Percentiles rank a stretch among this genome's conserved stretches.
phyloP scores from a whole-genome alignment of 2,888 invertebrate genomes.

The Hirtodrosophila histrioides region DNA sequence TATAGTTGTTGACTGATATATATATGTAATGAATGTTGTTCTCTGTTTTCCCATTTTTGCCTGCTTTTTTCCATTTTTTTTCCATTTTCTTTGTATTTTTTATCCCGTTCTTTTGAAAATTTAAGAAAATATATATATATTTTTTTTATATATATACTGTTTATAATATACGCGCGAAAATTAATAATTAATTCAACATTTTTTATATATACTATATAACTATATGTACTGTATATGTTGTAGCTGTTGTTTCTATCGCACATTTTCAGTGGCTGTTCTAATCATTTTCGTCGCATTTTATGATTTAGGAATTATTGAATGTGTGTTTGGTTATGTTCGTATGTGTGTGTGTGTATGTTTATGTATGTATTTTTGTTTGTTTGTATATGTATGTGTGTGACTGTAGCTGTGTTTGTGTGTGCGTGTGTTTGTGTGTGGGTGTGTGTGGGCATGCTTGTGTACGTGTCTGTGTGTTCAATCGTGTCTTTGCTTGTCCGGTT shows the following conservation, averaged over 20 bases:
- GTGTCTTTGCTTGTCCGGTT: conserved; percentile 5
- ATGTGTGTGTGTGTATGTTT: conserved; percentile 8
- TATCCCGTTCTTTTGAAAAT: conserved; percentile 53
- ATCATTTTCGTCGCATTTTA: conserved; percentile 33
- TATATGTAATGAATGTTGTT: conserved; percentile 16
- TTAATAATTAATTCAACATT: conserved; percentile 78
- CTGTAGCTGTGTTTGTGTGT: conserved; percentile 1
- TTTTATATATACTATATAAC: conserved; percentile 74
- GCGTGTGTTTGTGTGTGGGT: not conserved
- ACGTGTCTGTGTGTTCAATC: conserved; percentile 2
- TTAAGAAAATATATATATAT: conserved; percentile 60
- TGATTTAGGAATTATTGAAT: conserved; percentile 35
- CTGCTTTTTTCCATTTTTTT: conserved; percentile 8
- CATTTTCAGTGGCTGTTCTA: conserved; percentile 50
- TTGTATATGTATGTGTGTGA: conserved; percentile 9
- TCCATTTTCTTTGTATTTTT: conserved; percentile 16
- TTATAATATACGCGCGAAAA: conserved; percentile 72
- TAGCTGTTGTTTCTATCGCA: conserved; percentile 48
- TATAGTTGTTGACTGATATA: conserved; percentile 40
- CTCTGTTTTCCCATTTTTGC: conserved; percentile 1
- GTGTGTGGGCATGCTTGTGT: not conserved
- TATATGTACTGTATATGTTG: conserved; percentile 67
- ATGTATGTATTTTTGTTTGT: no score
- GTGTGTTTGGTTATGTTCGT: conserved; percentile 2
- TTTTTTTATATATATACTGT: conserved; percentile 34